Conservation (phyloP, 2,888 invertebrate species). For the Ormyrus labotus region DNA sequence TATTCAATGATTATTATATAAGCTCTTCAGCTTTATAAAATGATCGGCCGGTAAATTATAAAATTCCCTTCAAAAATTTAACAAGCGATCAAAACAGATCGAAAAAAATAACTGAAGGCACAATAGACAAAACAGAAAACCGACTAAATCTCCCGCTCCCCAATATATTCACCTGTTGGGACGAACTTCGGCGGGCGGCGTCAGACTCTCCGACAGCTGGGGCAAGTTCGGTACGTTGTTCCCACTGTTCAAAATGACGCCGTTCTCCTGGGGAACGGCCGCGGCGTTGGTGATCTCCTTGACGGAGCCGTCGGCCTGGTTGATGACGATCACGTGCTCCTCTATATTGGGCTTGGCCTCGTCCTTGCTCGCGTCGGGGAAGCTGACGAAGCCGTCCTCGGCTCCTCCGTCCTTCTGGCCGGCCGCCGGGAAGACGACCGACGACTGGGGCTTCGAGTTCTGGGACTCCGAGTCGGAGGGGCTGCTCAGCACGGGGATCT, state of each 20-base stretch:
- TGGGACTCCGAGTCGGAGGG: slow-evolving; percentile 4
- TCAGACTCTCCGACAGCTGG: slow-evolving; percentile 68
- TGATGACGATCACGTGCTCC: slow-evolving; percentile 69
- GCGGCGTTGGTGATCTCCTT: slow-evolving; percentile 62
- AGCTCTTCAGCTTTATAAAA: too few species aligned
- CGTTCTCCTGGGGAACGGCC: slow-evolving; percentile 39
- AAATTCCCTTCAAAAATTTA: too few species aligned
- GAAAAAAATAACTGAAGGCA: too few species aligned
- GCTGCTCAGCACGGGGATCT: slow-evolving; percentile 5
- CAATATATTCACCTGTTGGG: slow-evolving; percentile 16
- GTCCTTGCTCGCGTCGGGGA: slow-evolving; percentile 38
- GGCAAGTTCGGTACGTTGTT: slow-evolving; percentile 61
- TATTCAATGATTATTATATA: too few species aligned
- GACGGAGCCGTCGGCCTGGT: slow-evolving; percentile 69
- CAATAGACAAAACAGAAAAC: too few species aligned
- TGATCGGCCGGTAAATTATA: too few species aligned
- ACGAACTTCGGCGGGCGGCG: slow-evolving; percentile 68
- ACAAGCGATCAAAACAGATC: too few species aligned
- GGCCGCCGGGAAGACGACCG: slow-evolving; percentile 57
- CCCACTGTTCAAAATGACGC: not conserved
- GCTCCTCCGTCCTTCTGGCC: not conserved
- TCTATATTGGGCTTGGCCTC: slow-evolving; percentile 59
- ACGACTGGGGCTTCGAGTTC: slow-evolving; percentile 33
- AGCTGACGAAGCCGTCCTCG: slow-evolving; percentile 19
- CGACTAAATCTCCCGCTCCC: too few species aligned